Conservation (phyloP, 2,888 invertebrate species). For the Stegophylla sp. region DNA sequence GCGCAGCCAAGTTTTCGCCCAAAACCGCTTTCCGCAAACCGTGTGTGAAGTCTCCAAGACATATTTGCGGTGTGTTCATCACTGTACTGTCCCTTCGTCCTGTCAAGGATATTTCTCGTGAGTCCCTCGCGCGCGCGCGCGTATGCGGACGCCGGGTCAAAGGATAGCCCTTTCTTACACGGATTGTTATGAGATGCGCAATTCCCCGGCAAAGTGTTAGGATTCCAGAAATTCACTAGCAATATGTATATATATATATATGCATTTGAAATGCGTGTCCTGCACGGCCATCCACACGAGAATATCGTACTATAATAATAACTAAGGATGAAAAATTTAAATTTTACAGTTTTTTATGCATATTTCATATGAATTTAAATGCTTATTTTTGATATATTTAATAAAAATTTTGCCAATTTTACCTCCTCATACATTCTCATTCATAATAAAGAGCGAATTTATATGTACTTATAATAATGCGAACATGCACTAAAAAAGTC, state of each 20-base stretch:
- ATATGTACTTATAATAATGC: too few species aligned
- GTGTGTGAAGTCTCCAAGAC: constrained; percentile 33
- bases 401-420: too few species aligned
- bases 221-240: constrained; percentile 42
- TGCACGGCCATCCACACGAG: not conserved
- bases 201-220: constrained; percentile 27
- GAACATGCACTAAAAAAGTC: too few species aligned
- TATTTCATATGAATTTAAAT: too few species aligned
- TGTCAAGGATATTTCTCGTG: constrained; percentile 17
- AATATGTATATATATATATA: too few species aligned
- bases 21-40: constrained; percentile 39
- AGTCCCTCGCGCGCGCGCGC: too few species aligned
- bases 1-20: constrained; percentile 38
- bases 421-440: too few species aligned
- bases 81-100: not conserved
- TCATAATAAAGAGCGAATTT: too few species aligned
- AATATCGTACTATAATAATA: not conserved
- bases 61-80: constrained; percentile 57
- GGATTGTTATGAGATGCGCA: constrained; percentile 48
- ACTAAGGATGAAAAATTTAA: too few species aligned
- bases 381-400: too few species aligned
- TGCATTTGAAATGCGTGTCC: constrained; percentile 2
- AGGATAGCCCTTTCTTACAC: constrained; percentile 37
- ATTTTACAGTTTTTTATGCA: too few species aligned
- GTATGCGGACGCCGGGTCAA: too few species aligned